A percentile compares a stretch with the other conserved stretches of the same genome.
These are phyloP conservation scores for Melanaphis sacchari DNA, from an alignment of 1,140 invertebrate genomes.

Conservation along the genomic window DNA sequence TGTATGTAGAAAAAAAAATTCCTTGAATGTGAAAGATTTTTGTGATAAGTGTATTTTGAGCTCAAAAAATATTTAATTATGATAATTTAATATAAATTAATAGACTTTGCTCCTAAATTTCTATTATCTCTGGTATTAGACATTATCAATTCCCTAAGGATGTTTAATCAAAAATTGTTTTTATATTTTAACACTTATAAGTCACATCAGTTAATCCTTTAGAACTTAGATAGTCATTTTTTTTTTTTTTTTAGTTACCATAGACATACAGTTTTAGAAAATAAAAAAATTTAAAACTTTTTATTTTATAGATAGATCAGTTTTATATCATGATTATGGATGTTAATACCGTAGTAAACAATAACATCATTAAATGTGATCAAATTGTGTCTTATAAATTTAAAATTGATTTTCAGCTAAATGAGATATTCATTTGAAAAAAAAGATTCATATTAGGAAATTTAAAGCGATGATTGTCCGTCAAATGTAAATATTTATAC, in stretches of 20 bases:
- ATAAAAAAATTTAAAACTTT: not conserved
- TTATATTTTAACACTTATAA: not conserved
- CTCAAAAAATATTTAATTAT: not conserved
- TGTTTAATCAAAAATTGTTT: not conserved
- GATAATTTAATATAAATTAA: not conserved
- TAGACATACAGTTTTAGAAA: not conserved
- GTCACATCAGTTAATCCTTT: too few species aligned
- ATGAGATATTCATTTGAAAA: too few species aligned
- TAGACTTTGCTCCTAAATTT: not conserved
- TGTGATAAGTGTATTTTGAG: not conserved
- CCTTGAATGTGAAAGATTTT: rapidly evolving
- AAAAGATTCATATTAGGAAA: too few species aligned
- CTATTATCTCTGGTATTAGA: not conserved
- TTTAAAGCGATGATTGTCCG: too few species aligned
- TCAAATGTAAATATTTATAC: too few species aligned
- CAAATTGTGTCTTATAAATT: too few species aligned
- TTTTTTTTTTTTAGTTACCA: not conserved
- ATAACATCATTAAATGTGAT: not conserved
- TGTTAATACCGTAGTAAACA: not conserved
- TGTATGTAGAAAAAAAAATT: not conserved
- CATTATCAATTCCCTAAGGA: not conserved
- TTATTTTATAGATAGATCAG: not conserved
- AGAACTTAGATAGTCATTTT: too few species aligned
- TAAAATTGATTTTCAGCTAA: too few species aligned
- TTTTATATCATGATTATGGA: not conserved